Evolutionary conservation across 2,113 vertebrate species (phyloP).

Genomic region (Cyphomyrus plagiostoma): DNA sequence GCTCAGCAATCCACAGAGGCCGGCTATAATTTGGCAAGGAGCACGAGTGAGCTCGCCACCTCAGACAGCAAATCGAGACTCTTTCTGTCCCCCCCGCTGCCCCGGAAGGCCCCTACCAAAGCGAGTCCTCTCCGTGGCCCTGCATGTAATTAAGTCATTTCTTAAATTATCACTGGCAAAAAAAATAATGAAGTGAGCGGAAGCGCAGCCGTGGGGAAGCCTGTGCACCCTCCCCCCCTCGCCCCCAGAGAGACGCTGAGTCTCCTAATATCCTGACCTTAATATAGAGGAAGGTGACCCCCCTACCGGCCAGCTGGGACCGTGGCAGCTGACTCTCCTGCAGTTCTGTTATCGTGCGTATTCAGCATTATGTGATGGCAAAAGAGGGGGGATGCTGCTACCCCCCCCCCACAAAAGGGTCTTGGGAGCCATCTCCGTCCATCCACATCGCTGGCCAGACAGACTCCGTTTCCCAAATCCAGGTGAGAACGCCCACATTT

Average conservation of each 20-base stretch:
- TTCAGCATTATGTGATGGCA: neutral
- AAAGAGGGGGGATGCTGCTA: no score
- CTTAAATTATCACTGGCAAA: conserved; percentile 49
- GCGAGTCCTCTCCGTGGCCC: conserved; percentile 31
- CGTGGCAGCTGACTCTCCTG: neutral
- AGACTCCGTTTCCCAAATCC: neutral
- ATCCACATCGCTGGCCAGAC: neutral
- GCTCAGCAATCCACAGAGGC: neutral
- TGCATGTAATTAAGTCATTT: conserved; percentile 53
- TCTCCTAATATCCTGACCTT: neutral
- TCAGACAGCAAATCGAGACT: conserved; percentile 56
- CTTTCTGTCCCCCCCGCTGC: conserved; percentile 41
- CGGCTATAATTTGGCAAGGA: neutral
- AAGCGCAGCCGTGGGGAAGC: neutral
- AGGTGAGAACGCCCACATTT: neutral
- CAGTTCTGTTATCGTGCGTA: neutral
- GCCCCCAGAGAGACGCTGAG: neutral
- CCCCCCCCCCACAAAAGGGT: neutral
- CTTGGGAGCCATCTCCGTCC: neutral
- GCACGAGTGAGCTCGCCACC: neutral
- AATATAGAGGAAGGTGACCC: neutral
- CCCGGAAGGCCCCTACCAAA: conserved; percentile 21
- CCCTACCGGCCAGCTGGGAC: neutral
- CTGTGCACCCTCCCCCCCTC: neutral
- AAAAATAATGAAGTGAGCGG: neutral